Evolutionary conservation across 2,888 invertebrate genomes (phyloP).

Genomic region (Lithophane leautieri): DNA sequence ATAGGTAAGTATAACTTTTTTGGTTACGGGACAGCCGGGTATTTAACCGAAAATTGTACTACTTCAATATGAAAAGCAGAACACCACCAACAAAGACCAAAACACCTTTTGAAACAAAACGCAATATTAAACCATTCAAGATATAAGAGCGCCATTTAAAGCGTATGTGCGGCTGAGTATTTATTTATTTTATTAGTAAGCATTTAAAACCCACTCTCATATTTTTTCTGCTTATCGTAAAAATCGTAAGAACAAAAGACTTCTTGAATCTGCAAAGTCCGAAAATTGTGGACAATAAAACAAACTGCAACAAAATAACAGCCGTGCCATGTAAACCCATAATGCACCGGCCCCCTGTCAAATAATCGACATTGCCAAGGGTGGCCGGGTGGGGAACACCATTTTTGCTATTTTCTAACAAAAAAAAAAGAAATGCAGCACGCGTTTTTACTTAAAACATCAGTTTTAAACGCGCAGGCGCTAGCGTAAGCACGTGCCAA

Average conservation of each 20-base stretch:
- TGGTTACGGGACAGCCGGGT: not conserved
- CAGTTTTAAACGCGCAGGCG: constrained; percentile 86
- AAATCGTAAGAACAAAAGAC: not conserved
- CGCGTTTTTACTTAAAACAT: constrained; percentile 89
- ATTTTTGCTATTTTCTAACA: constrained; percentile 88
- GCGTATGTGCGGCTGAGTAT: not conserved
- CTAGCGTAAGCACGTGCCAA: constrained; percentile 82
- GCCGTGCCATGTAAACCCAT: constrained; percentile 77
- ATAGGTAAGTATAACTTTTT: not conserved
- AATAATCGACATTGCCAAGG: constrained; percentile 78
- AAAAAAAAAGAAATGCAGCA: constrained; percentile 82
- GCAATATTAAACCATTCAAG: not conserved
- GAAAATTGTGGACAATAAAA: not conserved
- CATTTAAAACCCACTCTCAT: not conserved
- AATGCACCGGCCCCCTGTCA: constrained; percentile 88
- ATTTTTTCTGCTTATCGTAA: not conserved
- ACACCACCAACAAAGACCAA: not conserved
- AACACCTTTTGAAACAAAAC: not conserved
- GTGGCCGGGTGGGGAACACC: constrained; percentile 81
- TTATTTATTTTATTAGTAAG: too few species aligned
- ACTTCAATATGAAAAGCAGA: not conserved
- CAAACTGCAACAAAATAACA: constrained; percentile 9
- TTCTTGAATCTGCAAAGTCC: not conserved
- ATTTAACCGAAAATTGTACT: not conserved
- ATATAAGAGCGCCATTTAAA: not conserved